These are phyloP conservation scores for Galemys pyrenaicus DNA, from an alignment of 2,113 vertebrate genomes.

Conservation along the genomic window DNA sequence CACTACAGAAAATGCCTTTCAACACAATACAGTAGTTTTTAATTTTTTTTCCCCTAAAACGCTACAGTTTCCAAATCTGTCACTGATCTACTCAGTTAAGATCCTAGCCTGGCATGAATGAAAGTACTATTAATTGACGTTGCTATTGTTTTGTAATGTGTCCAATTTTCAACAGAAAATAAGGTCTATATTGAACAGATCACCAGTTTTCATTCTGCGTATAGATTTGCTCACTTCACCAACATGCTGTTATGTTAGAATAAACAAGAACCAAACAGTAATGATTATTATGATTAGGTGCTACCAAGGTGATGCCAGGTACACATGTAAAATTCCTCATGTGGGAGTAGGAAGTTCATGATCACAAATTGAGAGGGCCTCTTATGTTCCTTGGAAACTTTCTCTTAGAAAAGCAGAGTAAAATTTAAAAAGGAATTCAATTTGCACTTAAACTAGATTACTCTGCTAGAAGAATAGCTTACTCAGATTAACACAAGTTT, in stretches of 20 bases:
- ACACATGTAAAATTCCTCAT: constrained; percentile 50
- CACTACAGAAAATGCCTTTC: not conserved
- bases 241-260: constrained; percentile 41
- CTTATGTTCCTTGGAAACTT: constrained; percentile 70
- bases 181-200: constrained; percentile 47
- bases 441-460: constrained; percentile 68
- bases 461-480: constrained; percentile 62
- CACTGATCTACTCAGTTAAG: constrained; percentile 66
- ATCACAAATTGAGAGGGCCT: constrained; percentile 60
- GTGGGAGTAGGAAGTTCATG: constrained; percentile 68
- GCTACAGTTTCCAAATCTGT: constrained; percentile 57
- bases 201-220: constrained; percentile 61
- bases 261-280: constrained; percentile 64
- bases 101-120: constrained; percentile 3
- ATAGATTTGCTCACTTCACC: constrained; percentile 52
- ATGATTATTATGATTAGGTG: constrained; percentile 49
- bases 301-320: constrained; percentile 11
- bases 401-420: constrained; percentile 68
- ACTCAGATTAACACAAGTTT: constrained; percentile 43
- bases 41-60: constrained; percentile 42
- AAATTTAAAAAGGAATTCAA: constrained; percentile 55
- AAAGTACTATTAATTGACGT: constrained; percentile 68
- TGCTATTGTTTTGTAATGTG: constrained; percentile 49
- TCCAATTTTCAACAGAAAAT: constrained; percentile 61
- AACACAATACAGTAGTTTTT: not conserved